These are phyloP conservation scores for Chorisops tibialis DNA, from an alignment of 2,888 invertebrate species.

Conservation along the genomic window DNA sequence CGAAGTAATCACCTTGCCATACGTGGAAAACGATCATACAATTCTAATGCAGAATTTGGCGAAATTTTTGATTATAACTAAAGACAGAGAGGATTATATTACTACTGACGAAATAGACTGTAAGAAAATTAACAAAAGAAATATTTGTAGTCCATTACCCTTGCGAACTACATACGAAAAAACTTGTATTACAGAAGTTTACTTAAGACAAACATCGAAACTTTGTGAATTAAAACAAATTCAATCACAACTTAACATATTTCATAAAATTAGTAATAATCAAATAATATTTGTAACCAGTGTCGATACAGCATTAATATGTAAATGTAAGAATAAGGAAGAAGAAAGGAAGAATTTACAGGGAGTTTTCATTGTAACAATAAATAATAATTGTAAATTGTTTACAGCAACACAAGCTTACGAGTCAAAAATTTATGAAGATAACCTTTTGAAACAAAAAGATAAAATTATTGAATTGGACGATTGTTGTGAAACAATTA, in stretches of 20 bases:
- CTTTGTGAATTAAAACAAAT: neutral
- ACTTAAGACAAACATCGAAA: neutral
- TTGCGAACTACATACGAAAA: neutral
- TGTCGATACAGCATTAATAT: neutral
- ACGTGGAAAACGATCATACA: neutral
- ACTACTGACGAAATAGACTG: neutral
- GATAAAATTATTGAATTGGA: neutral
- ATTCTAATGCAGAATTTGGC: neutral
- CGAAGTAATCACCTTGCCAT: neutral
- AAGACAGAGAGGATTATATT: neutral
- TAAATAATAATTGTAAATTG: neutral
- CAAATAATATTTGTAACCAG: neutral
- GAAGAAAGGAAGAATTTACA: neutral
- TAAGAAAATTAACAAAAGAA: neutral
- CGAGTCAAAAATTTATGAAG: neutral
- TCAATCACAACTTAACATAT: neutral
- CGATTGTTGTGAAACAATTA: neutral
- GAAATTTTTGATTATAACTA: neutral
- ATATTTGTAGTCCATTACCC: neutral
- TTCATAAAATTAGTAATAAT: neutral
- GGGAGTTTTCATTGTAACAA: neutral
- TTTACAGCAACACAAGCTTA: neutral
- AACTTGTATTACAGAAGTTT: neutral
- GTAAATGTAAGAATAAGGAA: neutral
- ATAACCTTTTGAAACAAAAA: neutral